Conservation (phyloP, 2,888 invertebrate species). For the Amblyteles armatorius region DNA sequence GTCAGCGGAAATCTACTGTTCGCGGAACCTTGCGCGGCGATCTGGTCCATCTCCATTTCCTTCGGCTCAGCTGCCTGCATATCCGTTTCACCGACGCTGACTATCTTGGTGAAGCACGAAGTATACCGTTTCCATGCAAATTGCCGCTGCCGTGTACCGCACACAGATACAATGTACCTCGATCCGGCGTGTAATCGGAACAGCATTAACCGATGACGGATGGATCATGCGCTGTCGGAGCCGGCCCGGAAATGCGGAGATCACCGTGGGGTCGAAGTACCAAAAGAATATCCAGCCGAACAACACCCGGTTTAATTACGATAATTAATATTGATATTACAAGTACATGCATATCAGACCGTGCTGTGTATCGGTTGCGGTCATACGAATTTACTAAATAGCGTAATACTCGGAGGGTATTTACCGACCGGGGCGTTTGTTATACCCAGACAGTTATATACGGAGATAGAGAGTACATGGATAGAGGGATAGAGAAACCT, state of each 20-base stretch:
- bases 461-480: constrained; percentile 10
- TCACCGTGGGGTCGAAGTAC: neutral
- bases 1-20: constrained; percentile 14
- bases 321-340: constrained; percentile 33
- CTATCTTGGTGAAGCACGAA: constrained; percentile 10
- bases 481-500: constrained; percentile 19
- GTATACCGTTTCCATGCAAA: constrained; percentile 15
- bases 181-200: constrained; percentile 21
- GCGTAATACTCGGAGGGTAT: constrained; percentile 4
- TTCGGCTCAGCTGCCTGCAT: constrained; percentile 24
- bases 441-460: neutral
- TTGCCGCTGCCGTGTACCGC: neutral
- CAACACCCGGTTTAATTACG: neutral
- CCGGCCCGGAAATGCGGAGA: neutral
- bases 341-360: constrained; percentile 4
- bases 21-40: neutral
- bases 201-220: constrained; percentile 16
- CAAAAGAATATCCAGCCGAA: neutral
- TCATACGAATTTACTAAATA: constrained; percentile 32
- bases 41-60: constrained; percentile 41
- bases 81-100: constrained; percentile 1
- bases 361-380: constrained; percentile 12
- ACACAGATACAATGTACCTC: neutral
- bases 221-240: neutral
- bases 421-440: neutral